Conservation (phyloP, 2,113 vertebrate genomes). For the Salvator merianae region DNA sequence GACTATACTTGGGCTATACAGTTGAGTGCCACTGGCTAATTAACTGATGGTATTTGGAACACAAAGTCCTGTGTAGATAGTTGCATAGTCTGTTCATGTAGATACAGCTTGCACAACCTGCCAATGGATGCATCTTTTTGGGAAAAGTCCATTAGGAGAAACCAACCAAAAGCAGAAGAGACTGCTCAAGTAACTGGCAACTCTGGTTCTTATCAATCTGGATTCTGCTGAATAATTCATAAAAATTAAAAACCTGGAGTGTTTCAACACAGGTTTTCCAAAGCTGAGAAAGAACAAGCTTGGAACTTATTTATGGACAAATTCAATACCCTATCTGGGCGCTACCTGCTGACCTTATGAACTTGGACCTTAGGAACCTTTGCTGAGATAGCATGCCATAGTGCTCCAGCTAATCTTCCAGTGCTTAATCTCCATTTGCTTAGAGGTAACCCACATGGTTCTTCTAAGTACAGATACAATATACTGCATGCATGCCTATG, state of each 20-base stretch:
- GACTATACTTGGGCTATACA: neutral
- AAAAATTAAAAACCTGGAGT: neutral
- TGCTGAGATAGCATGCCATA: neutral
- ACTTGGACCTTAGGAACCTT: conserved; percentile 32
- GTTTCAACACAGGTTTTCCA: neutral
- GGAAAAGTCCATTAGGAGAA: neutral
- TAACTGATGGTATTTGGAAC: neutral
- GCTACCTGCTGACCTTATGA: neutral
- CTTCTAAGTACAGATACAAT: neutral
- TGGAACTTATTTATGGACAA: neutral
- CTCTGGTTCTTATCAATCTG: too few relatives aligned
- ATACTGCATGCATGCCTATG: neutral
- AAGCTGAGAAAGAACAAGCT: neutral
- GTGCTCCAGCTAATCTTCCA: conserved; percentile 44
- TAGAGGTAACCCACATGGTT: neutral
- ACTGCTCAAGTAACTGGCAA: neutral
- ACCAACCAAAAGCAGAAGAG: neutral
- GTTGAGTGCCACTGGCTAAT: too few relatives aligned
- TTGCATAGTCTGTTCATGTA: neutral
- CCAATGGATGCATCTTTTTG: neutral
- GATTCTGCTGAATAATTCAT: neutral
- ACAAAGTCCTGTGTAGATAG: neutral
- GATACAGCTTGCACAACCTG: neutral
- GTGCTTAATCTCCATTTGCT: neutral
- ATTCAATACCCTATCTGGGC: neutral